Evolutionary conservation across 2,113 vertebrate species (phyloP), one percentile per base, ranked within the genome.

Genomic region (Thalassoma bifasciatum): DNA sequence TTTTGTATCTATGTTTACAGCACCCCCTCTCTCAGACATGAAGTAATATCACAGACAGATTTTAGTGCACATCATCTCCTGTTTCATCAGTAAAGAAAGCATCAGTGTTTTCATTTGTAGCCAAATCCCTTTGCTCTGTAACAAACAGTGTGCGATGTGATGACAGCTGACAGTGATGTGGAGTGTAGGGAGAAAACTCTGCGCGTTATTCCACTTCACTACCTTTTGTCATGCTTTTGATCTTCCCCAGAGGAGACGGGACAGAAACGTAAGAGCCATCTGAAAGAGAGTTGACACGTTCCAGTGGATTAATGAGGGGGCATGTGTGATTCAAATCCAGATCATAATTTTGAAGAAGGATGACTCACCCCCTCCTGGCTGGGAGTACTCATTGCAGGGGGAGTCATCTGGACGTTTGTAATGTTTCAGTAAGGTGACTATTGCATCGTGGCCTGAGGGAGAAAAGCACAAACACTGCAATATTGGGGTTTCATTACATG

Each of bases 201-300:
- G 69, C 1, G 49, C 66, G 66, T 77, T 36, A 11, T 70, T 86
- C 36, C 79, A 53, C 50, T 65, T 73, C 84, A 58, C 37, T 96
- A 99, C 97, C 97, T 98, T 98, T 98, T 11, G 97, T 97, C 96
- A 98, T 97, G 93, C 93, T 99, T 92, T 99, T 98, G 82, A 98
- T 99, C 91, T 97, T 99, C 62, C 97, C 97, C 40, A 99, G 92
- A 65, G 97, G 97, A 52, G 97, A 98, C 0, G 97, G 96, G 51
- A 99, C 95, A 59, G 97, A 98, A 67, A 98, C 96, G 0, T 98
- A 98, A 71, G 97, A 97, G 1, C 97, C 96, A 70, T 98, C 97
- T 98, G 92, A 80, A 95, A 94, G 37, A 79, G 52, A 78, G 56
- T 2, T 17, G 54, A 61, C 24, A 62, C n/a, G n/a, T 66, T 77